Percentiles rank a stretch among this genome's conserved stretches.
phyloP scores from a whole-genome alignment of 92 coral and sea anemone genomes.

The Bergia sp. region DNA sequence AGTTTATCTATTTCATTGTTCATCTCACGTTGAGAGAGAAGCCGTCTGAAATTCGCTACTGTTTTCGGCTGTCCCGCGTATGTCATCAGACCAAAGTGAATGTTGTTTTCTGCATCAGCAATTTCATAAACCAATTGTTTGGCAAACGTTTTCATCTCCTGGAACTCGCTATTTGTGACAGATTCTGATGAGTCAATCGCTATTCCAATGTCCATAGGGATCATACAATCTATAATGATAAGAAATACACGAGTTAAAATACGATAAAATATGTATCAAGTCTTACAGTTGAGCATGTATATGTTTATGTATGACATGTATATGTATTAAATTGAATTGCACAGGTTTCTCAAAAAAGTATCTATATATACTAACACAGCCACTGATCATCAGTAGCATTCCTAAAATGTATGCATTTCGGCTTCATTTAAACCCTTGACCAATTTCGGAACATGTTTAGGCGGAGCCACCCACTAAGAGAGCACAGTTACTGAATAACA shows the following conservation, averaged over 20 bases:
- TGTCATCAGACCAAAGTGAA: slow-evolving; percentile 70
- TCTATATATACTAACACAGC: too few species aligned
- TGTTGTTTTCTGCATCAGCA: slow-evolving; percentile 73
- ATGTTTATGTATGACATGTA: too few species aligned
- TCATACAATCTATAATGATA: slow-evolving; percentile 57
- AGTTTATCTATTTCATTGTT: slow-evolving; percentile 56
- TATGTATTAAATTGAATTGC: too few species aligned
- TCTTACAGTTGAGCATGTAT: too few species aligned
- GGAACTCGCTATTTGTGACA: slow-evolving; percentile 57
- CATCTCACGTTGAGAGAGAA: slow-evolving; percentile 53
- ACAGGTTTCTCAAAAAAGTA: too few species aligned
- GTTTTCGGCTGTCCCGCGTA: slow-evolving; percentile 63
- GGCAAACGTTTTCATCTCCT: slow-evolving; percentile 60
- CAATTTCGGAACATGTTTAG: too few species aligned
- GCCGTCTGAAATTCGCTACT: slow-evolving; percentile 57
- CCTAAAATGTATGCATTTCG: too few species aligned
- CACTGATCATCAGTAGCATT: too few species aligned
- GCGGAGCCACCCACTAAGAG: too few species aligned
- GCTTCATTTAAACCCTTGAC: too few species aligned
- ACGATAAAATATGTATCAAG: too few species aligned
- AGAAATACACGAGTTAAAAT: neutral
- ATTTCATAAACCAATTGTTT: slow-evolving; percentile 58
- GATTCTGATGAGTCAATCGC: slow-evolving; percentile 66
- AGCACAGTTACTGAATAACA: too few species aligned
- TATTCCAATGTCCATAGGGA: slow-evolving; percentile 81